These are phyloP conservation scores for Caenorhabditis doughertyi DNA, from an alignment of 2,888 invertebrate genomes.

Conservation along the genomic window DNA sequence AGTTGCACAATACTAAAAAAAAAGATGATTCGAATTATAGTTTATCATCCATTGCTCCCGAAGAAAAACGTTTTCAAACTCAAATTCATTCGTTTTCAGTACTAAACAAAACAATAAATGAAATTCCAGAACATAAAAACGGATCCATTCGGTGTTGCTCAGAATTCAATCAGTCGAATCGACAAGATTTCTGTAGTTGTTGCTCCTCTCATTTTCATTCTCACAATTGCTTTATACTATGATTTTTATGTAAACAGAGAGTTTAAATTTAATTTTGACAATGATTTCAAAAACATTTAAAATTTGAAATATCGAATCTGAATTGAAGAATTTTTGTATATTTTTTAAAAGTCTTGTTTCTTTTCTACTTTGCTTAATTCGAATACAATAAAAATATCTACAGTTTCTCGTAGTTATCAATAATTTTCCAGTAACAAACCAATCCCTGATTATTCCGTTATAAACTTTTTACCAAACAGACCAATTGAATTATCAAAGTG, in stretches of 20 bases:
- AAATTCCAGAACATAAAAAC: conserved; percentile 67
- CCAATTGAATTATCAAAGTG: conserved; percentile 15
- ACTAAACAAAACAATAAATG: background rate
- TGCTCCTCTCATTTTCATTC: conserved; percentile 89
- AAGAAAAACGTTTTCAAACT: background rate
- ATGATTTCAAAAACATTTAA: conserved; percentile 53
- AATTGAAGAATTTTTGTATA: no score
- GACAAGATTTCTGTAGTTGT: conserved; percentile 85
- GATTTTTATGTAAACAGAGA: conserved; percentile 81
- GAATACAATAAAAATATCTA: no score
- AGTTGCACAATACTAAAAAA: background rate
- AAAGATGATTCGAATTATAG: background rate
- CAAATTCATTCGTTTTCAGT: background rate
- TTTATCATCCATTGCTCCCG: background rate
- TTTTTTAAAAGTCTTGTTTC: no score
- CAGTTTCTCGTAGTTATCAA: no score
- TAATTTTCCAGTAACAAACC: no score
- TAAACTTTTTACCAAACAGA: background rate
- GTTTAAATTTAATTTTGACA: conserved; percentile 69
- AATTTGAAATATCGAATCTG: background rate
- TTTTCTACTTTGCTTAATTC: no score
- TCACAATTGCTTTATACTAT: conserved; percentile 91
- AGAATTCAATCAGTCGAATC: conserved; percentile 69
- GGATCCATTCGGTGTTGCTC: conserved; percentile 71
- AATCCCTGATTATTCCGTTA: no score